These are phyloP conservation scores for Catalaphyllia jardinei DNA, from an alignment of 64 coral and sea anemone genomes.

Conservation along the genomic window DNA sequence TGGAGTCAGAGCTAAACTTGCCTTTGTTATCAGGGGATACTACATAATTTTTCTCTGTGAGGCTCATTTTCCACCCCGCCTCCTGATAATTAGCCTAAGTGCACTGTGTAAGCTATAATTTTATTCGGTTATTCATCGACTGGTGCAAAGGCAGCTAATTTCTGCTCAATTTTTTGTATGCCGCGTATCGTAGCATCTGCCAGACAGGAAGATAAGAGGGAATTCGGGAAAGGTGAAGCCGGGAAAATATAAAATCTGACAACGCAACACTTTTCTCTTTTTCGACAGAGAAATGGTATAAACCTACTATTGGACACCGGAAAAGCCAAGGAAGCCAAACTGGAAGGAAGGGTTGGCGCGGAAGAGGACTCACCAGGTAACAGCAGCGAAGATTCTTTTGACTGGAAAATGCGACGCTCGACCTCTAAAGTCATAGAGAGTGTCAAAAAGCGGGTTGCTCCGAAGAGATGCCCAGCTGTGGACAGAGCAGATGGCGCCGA, in stretches of 20 bases:
- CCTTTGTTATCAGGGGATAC: too few species aligned
- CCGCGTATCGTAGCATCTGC: too few species aligned
- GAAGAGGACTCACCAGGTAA: slow-evolving; percentile 20
- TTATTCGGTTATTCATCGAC: too few species aligned
- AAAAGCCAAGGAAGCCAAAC: not conserved
- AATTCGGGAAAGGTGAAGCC: not conserved
- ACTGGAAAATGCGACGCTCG: slow-evolving; percentile 50
- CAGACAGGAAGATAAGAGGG: too few species aligned
- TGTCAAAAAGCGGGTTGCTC: slow-evolving; percentile 55
- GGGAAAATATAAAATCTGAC: not conserved
- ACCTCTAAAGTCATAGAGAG: slow-evolving; percentile 58
- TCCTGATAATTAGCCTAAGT: too few species aligned
- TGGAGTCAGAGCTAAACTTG: too few species aligned
- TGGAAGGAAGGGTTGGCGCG: not conserved
- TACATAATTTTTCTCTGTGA: too few species aligned
- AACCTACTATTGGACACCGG: not conserved
- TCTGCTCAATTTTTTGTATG: too few species aligned
- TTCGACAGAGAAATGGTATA: not conserved
- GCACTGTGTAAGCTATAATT: too few species aligned
- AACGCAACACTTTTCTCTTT: not conserved
- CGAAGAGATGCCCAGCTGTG: not conserved
- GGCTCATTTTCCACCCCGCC: too few species aligned
- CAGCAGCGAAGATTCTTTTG: slow-evolving; percentile 56
- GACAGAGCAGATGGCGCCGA: not conserved
- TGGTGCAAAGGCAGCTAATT: too few species aligned